Conservation (phyloP, 2,888 invertebrate genomes). For the Morpho deidamia region DNA sequence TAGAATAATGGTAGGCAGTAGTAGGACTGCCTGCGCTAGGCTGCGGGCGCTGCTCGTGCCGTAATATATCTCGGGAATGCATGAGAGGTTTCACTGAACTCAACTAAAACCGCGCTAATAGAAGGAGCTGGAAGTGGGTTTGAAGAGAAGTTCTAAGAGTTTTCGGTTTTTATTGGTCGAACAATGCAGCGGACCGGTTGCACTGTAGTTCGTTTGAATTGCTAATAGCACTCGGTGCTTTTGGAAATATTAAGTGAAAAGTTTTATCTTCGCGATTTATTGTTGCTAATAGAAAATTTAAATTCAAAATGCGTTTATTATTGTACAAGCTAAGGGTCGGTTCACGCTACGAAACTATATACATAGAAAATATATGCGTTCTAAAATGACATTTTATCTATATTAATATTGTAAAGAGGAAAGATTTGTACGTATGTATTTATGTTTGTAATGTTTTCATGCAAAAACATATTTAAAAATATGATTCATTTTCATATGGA, state of each 20-base stretch:
- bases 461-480: no score
- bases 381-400: no score
- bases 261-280: neutral
- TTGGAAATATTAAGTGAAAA: neutral
- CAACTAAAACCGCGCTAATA: constrained; percentile 2
- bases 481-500: no score
- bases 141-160: neutral
- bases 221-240: neutral
- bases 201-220: constrained; percentile 3
- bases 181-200: neutral
- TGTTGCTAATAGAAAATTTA: neutral
- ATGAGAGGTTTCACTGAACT: constrained; percentile 1
- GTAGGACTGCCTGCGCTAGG: neutral
- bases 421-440: no score
- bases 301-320: no score
- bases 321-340: no score
- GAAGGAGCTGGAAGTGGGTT: neutral
- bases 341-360: no score
- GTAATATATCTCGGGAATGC: neutral
- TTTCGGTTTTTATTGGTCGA: neutral
- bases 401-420: no score
- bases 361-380: no score
- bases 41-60: neutral
- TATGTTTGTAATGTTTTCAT: no score
- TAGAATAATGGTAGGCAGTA: no score